Percentiles rank a stretch among this genome's conserved stretches.
These are phyloP conservation scores for Petrolisthes cinctipes DNA, from an alignment of 2,888 invertebrate genomes.

Conservation along the genomic window DNA sequence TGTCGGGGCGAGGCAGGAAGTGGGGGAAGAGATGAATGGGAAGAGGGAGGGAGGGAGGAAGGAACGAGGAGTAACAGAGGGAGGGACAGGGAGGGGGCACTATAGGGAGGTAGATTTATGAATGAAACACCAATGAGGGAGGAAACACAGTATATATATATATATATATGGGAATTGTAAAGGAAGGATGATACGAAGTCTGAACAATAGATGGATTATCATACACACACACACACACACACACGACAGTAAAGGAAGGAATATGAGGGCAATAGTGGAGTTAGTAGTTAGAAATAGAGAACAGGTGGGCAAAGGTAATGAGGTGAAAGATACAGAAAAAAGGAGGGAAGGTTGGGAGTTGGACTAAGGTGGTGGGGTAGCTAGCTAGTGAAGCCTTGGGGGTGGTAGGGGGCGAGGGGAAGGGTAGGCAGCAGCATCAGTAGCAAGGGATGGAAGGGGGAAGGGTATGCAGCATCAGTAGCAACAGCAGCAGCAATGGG, in stretches of 20 bases:
- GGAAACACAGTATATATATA: not conserved
- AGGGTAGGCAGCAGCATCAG: not conserved
- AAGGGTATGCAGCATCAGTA: not conserved
- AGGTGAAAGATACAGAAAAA: not conserved
- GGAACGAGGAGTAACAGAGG: conserved; percentile 4
- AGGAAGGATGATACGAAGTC: no score
- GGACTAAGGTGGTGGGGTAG: no score
- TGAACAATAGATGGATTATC: no score
- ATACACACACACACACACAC: not conserved
- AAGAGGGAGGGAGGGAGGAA: not conserved
- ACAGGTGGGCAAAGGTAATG: not conserved
- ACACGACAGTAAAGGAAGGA: not conserved
- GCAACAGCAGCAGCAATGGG: not conserved
- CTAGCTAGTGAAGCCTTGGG: no score
- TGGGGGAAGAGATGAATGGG: not conserved
- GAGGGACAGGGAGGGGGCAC: conserved; percentile 21
- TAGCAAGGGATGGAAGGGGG: not conserved
- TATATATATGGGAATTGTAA: no score
- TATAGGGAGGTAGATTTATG: not conserved
- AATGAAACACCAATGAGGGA: not conserved
- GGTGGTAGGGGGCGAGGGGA: not conserved
- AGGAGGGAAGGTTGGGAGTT: no score
- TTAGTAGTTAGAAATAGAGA: not conserved
- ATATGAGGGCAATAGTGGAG: not conserved
- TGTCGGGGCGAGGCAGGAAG: not conserved